Base-by-base conservation (phyloP, 2,888 invertebrate genomes). In the Microctonus hyperodae region DNA sequence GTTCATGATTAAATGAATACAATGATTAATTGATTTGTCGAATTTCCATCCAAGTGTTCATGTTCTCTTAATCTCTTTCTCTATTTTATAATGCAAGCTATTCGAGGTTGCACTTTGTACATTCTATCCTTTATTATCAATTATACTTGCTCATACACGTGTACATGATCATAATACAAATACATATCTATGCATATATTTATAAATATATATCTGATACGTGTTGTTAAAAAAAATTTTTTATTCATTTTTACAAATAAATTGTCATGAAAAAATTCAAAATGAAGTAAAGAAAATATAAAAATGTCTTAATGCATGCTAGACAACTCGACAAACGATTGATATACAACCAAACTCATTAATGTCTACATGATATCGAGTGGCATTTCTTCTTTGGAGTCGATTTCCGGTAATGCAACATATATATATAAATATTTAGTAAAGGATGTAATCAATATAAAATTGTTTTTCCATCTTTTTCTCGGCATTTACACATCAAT, bases 391-490 rank as follows among this genome's bases (percentile, higher is more conserved):
- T 58, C 28, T 50, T 35, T 50, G 58, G 51, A 64, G 58, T 64
- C 64, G 58, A 58, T 64, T 64, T 64, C 58, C 64, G 64, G 58
- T 64, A 64, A 58, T 58, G 51, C n/a, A n/a, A n/a, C n/a, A n/a
- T n/a, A n/a, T n/a, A n/a, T n/a, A n/a, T n/a, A n/a, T n/a, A n/a
- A n/a, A n/a, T n/a, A n/a, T n/a, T n/a, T n/a, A n/a, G 50, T 20
- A 31, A 57, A 35, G 44, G 25, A 35, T 37, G 55, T 16, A 25
- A 25, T 37, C 50, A 35, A 57, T 64, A n/a, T n/a, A 48, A 28
- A 64, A 64, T 64, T 50, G 35, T 57, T 57, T 23, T 57, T 51
- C 37, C 57, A 20, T 9, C 10, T 28, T 55, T 16, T 28, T n/a
- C 28, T 31, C 55, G 31, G 31, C 28, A n/a, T 31, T 55, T 13